phyloP scores from a whole-genome alignment of 2,888 invertebrate genomes.

The Ormia ochracea region DNA sequence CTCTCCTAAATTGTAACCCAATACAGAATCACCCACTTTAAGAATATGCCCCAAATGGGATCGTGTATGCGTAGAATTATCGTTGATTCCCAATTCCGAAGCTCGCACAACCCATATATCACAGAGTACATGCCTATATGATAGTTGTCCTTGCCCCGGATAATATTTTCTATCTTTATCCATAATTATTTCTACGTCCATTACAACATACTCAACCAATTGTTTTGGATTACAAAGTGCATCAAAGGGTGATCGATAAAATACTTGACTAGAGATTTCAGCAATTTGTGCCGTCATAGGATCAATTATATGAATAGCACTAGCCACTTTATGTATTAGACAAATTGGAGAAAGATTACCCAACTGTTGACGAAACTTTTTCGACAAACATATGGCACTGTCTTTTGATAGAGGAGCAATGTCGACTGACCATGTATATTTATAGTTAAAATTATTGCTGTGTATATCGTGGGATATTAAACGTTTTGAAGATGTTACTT shows the following conservation, averaged over 20 bases:
- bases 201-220: conserved; percentile 92
- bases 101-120: conserved; percentile 96
- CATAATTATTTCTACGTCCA: conserved; percentile 87
- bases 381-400: conserved; percentile 92
- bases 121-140: conserved; percentile 90
- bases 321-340: conserved; percentile 92
- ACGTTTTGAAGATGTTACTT: conserved; percentile 93
- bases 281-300: conserved; percentile 93
- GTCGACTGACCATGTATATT: conserved; percentile 95
- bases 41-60: conserved; percentile 97
- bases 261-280: conserved; percentile 87
- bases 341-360: conserved; percentile 93
- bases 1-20: conserved; percentile 94
- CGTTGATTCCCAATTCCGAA: conserved; percentile 88
- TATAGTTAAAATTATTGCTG: conserved; percentile 97
- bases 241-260: conserved; percentile 91
- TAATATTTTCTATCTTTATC: conserved; percentile 85
- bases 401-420: conserved; percentile 97
- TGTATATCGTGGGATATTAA: conserved; percentile 98
- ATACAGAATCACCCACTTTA: conserved; percentile 92
- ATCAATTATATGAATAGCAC: conserved; percentile 94
- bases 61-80: conserved; percentile 88
- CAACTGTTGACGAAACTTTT: conserved; percentile 88
- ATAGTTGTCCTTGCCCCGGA: conserved; percentile 92
- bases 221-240: conserved; percentile 94